Conservation (phyloP, 2,797 vertebrate genomes). For the Enteromius afrohamiltoni region DNA sequence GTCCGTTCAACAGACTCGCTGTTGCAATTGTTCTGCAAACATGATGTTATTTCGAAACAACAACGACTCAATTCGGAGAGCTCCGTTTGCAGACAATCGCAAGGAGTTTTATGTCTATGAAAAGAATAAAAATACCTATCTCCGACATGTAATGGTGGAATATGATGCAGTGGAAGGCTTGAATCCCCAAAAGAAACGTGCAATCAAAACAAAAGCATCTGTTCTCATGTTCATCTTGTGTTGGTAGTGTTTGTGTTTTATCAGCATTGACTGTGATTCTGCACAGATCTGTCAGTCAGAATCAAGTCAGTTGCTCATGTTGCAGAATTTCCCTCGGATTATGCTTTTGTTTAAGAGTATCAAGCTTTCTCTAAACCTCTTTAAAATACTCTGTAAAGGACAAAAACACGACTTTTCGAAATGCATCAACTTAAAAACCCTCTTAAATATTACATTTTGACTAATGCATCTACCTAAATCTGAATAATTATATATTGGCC, state of each 20-base stretch:
- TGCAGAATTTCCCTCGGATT: not conserved
- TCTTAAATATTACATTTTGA: no score
- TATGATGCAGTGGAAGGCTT: not conserved
- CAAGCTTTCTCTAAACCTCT: not conserved
- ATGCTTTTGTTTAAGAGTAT: not conserved
- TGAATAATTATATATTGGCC: not conserved
- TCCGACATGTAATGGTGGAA: constrained; percentile 17
- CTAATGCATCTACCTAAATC: not conserved
- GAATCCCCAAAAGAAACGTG: constrained; percentile 1
- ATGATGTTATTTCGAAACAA: constrained; percentile 61
- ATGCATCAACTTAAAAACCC: not conserved
- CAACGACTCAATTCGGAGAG: constrained; percentile 30
- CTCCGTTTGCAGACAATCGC: constrained; percentile 49
- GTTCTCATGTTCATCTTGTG: constrained; percentile 4
- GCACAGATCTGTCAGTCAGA: not conserved
- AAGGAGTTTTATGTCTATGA: constrained; percentile 24
- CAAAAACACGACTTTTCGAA: not conserved
- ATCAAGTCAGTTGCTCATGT: not conserved
- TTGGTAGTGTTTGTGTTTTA: constrained; percentile 7
- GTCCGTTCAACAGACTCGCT: constrained; percentile 43
- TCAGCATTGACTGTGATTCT: not conserved
- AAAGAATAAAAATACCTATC: constrained; percentile 27
- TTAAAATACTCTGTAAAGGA: not conserved
- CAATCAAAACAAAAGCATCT: constrained; percentile 26
- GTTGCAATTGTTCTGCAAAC: constrained; percentile 54